phyloP scores from a whole-genome alignment of 2,888 invertebrate genomes.

The Lasioglossum lativentre region DNA sequence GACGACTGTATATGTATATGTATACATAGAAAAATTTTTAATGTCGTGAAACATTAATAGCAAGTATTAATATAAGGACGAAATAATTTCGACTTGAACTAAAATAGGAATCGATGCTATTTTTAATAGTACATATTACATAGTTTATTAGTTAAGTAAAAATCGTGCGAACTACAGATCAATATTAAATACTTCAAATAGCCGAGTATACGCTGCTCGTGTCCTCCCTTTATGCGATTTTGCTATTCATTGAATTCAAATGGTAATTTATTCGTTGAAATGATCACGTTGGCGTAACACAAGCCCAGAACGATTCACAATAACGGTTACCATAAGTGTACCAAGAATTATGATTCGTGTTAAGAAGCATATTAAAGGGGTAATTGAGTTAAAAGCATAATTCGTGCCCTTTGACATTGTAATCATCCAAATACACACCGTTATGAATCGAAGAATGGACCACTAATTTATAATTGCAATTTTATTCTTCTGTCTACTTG shows the following conservation, averaged over 20 bases:
- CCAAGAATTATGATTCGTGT: slow-evolving; percentile 20
- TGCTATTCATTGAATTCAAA: slow-evolving; percentile 38
- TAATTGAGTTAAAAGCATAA: slow-evolving; percentile 60
- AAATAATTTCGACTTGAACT: neutral
- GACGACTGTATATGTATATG: too few relatives aligned
- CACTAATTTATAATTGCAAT: slow-evolving; percentile 53
- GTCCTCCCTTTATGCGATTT: neutral
- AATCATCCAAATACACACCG: slow-evolving; percentile 7
- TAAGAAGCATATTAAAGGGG: slow-evolving; percentile 35
- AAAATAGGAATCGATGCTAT: neutral
- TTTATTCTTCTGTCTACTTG: neutral
- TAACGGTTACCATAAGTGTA: slow-evolving; percentile 36
- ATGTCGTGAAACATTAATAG: too few relatives aligned
- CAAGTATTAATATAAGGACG: too few relatives aligned
- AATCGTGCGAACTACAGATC: neutral
- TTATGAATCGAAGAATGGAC: slow-evolving; percentile 47
- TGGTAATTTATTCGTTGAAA: slow-evolving; percentile 27
- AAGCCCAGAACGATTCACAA: slow-evolving; percentile 20
- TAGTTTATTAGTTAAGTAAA: neutral
- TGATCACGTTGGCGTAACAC: slow-evolving; percentile 6
- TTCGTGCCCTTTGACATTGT: slow-evolving; percentile 54
- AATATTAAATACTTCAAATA: neutral
- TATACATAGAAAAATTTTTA: too few relatives aligned
- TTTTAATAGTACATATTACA: neutral
- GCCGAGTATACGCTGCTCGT: neutral